Evolutionary conservation across 2,888 invertebrate genomes (phyloP), one percentile per base, ranked within the genome.

Genomic region (Philonicus albiceps): DNA sequence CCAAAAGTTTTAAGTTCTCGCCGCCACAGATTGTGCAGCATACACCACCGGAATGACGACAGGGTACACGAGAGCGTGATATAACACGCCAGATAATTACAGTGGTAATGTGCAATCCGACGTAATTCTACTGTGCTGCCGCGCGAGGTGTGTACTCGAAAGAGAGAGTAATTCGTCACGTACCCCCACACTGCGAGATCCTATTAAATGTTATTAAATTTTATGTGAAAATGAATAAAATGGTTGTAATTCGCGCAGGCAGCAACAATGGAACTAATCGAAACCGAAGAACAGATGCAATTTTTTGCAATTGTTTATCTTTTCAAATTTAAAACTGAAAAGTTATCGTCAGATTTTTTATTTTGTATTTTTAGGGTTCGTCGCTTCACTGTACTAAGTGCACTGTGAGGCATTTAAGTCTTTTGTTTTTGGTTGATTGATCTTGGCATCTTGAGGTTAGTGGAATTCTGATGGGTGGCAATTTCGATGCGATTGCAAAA

Each of bases 191-290:
- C 73, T n/a, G 75, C 27, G n/a, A 27, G 27, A 34, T 40, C 73
- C 84, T 84, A 84, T 84, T 84, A 84, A 73, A 84, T 84, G 73
- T 84, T 84, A 84, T 84, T 84, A 84, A 84, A 84, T 84, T 84
- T 84, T 84, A 84, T 84, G 73, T 84, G 72, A 73, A 84, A 84
- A 84, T 84, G 73, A 73, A 40, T 84, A 84, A 84, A 84, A 84
- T 84, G 34, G 19, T 73, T 43, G 37, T 73, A 40, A 30, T 73
- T 73, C 31, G 73, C 73, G 43, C 27, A 73, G 55, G 30, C 27
- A 81, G 30, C 83, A 72, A 84, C 73, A 84, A 84, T 84, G 84
- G 43, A 31, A 84, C 72, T 34, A 84, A 43, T 73, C 37, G 43
- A 72, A 73, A 3, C 19, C n/a, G 49, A 49, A 6, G 49, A 49